Conservation (phyloP, 2,113 vertebrate genomes). For the Chascanopsetta lugubris region DNA sequence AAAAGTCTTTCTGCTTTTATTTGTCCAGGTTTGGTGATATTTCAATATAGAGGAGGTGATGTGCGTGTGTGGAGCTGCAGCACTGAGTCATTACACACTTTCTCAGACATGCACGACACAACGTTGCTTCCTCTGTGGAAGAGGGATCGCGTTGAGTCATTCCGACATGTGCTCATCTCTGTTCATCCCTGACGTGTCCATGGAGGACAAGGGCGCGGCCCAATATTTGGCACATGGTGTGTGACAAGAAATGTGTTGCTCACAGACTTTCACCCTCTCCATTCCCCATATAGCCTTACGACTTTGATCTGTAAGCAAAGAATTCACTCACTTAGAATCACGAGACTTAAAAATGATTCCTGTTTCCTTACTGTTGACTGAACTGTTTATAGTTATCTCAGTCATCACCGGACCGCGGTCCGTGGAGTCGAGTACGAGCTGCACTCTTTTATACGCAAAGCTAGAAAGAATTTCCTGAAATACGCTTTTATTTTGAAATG, state of each 20-base stretch:
- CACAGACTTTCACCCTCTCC: not conserved
- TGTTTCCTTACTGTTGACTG: not conserved
- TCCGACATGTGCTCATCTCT: not conserved
- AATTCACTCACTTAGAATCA: not conserved
- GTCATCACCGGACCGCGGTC: too few species aligned
- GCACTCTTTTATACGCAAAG: too few species aligned
- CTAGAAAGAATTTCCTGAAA: too few species aligned
- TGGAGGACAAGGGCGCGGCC: not conserved
- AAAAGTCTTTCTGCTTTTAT: not conserved
- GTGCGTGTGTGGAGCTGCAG: not conserved
- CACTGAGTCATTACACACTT: not conserved
- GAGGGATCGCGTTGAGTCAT: not conserved
- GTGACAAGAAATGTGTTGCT: not conserved
- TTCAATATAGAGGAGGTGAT: not conserved
- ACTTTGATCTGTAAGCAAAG: not conserved
- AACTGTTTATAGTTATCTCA: not conserved
- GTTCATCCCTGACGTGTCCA: not conserved
- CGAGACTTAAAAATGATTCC: not conserved
- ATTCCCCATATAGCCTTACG: not conserved
- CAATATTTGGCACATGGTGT: not conserved
- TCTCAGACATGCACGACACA: not conserved
- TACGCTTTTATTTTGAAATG: too few species aligned
- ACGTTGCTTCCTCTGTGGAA: not conserved
- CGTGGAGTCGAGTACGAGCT: too few species aligned
- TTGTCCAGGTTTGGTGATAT: slow-evolving; percentile 1